Evolutionary conservation across 2,888 invertebrate genomes (phyloP), one percentile per base, ranked within the genome.

Genomic region (Nymphalis polychloros): DNA sequence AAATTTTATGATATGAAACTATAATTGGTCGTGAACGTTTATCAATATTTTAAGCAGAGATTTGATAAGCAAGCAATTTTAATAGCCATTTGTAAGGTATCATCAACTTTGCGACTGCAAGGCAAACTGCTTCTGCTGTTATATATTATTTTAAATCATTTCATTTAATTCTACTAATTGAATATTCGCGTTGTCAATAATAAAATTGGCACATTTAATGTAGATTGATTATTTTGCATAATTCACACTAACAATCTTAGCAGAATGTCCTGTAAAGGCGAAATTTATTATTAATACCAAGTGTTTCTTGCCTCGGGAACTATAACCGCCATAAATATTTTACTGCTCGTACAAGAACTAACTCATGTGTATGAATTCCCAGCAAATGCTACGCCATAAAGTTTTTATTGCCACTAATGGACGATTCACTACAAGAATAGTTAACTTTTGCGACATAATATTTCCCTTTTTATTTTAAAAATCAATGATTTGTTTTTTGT

Each of bases 391-490:
- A 23, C 46, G 46, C 41, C 71, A 67, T 76, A 73, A 76, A 76
- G 62, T 73, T 75, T 76, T 76, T 76, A 76, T 71, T 66, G 67
- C 66, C 64, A 70, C 76, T 76, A 76, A 76, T 76, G 75, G 73
- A 72, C 71, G 72, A 69, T 73, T 72, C 68, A 72, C 52, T 64
- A 62, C 53, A 57, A 68, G 52, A 52, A 52, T 52, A 55, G 60
- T 66, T 59, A 31, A 62, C 35, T 50, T 50, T 35, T 49, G 13
- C 16, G 20, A 57, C 46, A 53, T 6, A 5, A 31, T 31, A 47
- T 17, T 48, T 52, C 17, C 20, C 20, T 52, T 52, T 20, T 20
- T 19, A 47, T 17, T 55, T 61, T 62, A 16, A 31, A 47, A 50
- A n/a, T 31, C 16, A 49, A 19, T 23, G 6, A 19, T 19, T n/a